Percentiles rank a stretch among this genome's conserved stretches.
Evolutionary conservation across 1,140 invertebrate genomes (phyloP).

Genomic region (Brachionus calyciflorus): DNA sequence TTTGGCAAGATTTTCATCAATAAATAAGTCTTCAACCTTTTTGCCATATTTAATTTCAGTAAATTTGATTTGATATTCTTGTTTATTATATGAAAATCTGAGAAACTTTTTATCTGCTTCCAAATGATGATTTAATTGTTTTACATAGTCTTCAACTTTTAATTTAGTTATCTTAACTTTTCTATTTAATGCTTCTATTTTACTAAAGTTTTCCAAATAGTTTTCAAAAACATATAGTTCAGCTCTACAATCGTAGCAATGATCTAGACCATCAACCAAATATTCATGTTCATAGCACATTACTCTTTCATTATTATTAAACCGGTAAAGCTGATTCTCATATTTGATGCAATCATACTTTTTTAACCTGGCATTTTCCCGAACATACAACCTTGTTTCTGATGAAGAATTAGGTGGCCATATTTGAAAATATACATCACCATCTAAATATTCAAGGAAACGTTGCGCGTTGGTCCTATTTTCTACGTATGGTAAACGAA

Average conservation of each 20-base stretch:
- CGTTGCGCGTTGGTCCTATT: not conserved
- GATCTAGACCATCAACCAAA: constrained; percentile 23
- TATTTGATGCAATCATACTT: not conserved
- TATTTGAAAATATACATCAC: constrained; percentile 6
- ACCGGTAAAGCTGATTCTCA: constrained; percentile 1
- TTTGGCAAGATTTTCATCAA: not conserved
- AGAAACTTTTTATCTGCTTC: not conserved
- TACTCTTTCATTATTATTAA: constrained; percentile 15
- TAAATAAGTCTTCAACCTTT: not conserved
- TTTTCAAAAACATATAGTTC: constrained; percentile 14
- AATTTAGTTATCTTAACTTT: not conserved
- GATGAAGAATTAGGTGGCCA: not conserved
- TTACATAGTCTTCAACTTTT: not conserved
- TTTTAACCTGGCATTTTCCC: not conserved
- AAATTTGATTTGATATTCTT: constrained; percentile 15
- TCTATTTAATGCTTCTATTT: not conserved
- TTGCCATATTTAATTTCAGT: constrained; percentile 1
- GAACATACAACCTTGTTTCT: not conserved
- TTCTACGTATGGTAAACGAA: not conserved
- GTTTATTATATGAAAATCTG: not conserved
- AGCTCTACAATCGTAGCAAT: constrained; percentile 41
- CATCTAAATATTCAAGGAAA: not conserved
- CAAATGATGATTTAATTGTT: not conserved
- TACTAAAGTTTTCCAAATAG: not conserved
- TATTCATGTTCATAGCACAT: constrained; percentile 7